phyloP scores from a whole-genome alignment of 1,140 invertebrate species.

The Ladona fulva region DNA sequence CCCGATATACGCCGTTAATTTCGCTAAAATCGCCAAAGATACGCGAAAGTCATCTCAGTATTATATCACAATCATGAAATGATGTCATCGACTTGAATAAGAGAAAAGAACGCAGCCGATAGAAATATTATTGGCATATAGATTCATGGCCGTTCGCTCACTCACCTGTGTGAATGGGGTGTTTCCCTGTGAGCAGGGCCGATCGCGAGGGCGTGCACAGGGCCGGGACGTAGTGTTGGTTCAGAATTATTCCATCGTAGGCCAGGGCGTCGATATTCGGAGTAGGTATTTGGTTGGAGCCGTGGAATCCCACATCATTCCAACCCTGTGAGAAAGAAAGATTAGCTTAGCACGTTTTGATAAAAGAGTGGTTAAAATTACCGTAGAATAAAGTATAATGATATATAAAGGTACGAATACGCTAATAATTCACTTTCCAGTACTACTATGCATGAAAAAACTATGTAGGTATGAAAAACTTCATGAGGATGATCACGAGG shows the following conservation, averaged over 20 bases:
- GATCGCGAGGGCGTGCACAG: slow-evolving; percentile 70
- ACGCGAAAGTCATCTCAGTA: slow-evolving; percentile 32
- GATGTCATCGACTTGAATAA: slow-evolving; percentile 14
- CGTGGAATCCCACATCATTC: slow-evolving; percentile 85
- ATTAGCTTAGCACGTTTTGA: too few species aligned
- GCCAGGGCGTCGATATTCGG: slow-evolving; percentile 78
- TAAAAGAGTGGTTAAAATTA: too few species aligned
- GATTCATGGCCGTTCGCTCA: slow-evolving; percentile 16
- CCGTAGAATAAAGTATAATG: too few species aligned
- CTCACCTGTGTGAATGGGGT: slow-evolving; percentile 67
- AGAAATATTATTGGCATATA: neutral
- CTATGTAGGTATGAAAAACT: too few species aligned
- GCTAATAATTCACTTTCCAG: too few species aligned
- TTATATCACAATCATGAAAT: slow-evolving; percentile 26
- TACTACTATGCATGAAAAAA: too few species aligned
- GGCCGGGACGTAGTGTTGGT: slow-evolving; percentile 63
- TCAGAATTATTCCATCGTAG: slow-evolving; percentile 64
- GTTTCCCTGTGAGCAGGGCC: slow-evolving; percentile 70
- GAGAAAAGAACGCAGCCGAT: neutral
- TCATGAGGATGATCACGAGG: too few species aligned
- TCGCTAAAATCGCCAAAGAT: slow-evolving; percentile 39
- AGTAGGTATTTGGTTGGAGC: slow-evolving; percentile 70
- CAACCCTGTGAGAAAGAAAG: slow-evolving; percentile 54
- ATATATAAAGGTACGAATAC: too few species aligned
- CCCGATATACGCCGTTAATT: slow-evolving; percentile 42